These are phyloP conservation scores for Pocillopora damicornis DNA, from an alignment of 64 coral and sea anemone genomes.

Conservation along the genomic window DNA sequence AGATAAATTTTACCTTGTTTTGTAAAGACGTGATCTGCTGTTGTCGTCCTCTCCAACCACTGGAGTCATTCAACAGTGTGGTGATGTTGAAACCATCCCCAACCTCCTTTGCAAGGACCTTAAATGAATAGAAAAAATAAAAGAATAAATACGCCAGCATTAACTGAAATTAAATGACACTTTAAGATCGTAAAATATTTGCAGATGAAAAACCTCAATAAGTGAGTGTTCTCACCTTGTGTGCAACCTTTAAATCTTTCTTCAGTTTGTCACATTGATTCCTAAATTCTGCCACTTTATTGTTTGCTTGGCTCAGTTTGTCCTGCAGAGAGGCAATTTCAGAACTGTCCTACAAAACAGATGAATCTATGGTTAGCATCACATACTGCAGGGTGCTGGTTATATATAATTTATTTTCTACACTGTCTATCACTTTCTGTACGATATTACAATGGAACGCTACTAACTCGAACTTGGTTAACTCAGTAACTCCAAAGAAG, in stretches of 20 bases:
- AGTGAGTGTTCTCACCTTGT: slow-evolving; percentile 63
- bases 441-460: too few relatives aligned
- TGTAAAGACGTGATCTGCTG: slow-evolving; percentile 95
- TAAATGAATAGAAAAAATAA: not conserved
- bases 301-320: slow-evolving; percentile 65
- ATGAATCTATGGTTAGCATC: not conserved
- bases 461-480: too few relatives aligned
- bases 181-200: too few relatives aligned
- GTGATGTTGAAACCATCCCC: slow-evolving; percentile 81
- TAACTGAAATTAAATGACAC: too few relatives aligned
- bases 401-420: too few relatives aligned
- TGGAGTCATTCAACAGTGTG: slow-evolving; percentile 82
- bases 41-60: slow-evolving; percentile 98
- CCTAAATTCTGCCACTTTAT: slow-evolving; percentile 83
- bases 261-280: slow-evolving; percentile 93
- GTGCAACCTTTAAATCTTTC: slow-evolving; percentile 81
- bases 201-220: not conserved
- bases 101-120: slow-evolving; percentile 89
- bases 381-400: not conserved
- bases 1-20: slow-evolving; percentile 63
- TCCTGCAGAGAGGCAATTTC: slow-evolving; percentile 66
- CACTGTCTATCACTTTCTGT: too few relatives aligned
- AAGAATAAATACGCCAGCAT: too few relatives aligned
- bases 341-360: slow-evolving; percentile 4
- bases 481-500: too few relatives aligned